Evolutionary conservation across 1,140 invertebrate species (phyloP), one percentile per base, ranked within the genome.

Genomic region (Camponotus floridanus): DNA sequence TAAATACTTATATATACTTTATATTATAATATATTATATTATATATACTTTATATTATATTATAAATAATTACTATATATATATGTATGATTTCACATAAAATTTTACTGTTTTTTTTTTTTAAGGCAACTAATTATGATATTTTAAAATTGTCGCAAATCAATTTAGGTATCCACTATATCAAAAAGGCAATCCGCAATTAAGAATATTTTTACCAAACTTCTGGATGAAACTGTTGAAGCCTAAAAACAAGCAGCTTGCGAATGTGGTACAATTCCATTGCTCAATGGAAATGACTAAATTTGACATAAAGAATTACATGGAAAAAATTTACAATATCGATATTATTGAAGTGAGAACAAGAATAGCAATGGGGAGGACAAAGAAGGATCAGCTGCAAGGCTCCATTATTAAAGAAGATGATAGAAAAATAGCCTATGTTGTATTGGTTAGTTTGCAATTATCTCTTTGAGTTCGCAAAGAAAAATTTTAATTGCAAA

Each of bases 321-420:
- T 99, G 76, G 97, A 99, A 93, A 99, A 99, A 95, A 99, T 99
- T 88, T 99, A 99, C 91, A 97, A 98, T 87, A 94, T 99, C 1
- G 96, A 96, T 3, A 97, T 98, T 6, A 94, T 97, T 4, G 93
- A 97, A 92, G 97, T 99, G 0, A 95, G 96, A 62, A 98, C 97
- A 0, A 95, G 96, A 86, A 98, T 98, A 83, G 95, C 95, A 62
- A 83, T 97, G 88, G 98, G 98, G 87, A 96, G 95, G 76, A 95
- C 93, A 0, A 95, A 93, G 55, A 94, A 93, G 80, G 95, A 96
- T 91, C 87, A 87, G 31, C 91, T 95, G 18, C 95, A 95, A 89
- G 96, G 96, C 36, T 97, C 97, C 91, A 90, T 98, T 84, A 94
- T 97, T 0, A 98, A 98, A 95, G 97, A 98, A n/a, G 97, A 98